Evolutionary conservation across 2,888 invertebrate genomes (phyloP).

Genomic region (Epiblema foenella): DNA sequence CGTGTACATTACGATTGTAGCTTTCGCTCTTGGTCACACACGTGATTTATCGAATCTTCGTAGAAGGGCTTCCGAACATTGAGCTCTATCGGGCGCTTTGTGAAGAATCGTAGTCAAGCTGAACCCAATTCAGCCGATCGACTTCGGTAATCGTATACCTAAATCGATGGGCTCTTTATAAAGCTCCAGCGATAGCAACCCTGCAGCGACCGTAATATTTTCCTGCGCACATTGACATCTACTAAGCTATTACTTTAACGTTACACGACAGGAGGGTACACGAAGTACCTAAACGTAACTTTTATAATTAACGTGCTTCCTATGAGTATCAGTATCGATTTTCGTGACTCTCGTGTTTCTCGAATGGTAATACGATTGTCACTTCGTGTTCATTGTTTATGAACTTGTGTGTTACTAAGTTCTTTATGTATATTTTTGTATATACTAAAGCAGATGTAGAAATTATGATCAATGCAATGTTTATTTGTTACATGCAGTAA

Average conservation of each 20-base stretch:
- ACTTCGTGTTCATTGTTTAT: conserved; percentile 10
- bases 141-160: too few relatives aligned
- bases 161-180: background rate
- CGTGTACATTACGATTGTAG: conserved; percentile 69
- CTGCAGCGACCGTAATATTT: background rate
- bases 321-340: conserved; percentile 15
- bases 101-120: too few relatives aligned
- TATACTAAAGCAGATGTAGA: background rate
- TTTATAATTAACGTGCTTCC: background rate
- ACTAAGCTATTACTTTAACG: background rate
- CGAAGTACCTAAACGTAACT: background rate
- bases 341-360: conserved; percentile 4
- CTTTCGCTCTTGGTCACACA: too few relatives aligned
- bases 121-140: too few relatives aligned
- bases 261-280: conserved; percentile 4
- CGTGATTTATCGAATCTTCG: too few relatives aligned
- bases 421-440: conserved; percentile 6
- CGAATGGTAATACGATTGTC: background rate
- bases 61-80: too few relatives aligned
- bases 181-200: too few relatives aligned
- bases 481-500: background rate
- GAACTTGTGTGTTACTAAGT: background rate
- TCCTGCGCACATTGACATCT: background rate
- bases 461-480: background rate
- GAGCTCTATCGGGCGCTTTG: too few relatives aligned